Evolutionary conservation across 2,113 vertebrate species (phyloP).

Genomic region (Vulpes ferrilata): DNA sequence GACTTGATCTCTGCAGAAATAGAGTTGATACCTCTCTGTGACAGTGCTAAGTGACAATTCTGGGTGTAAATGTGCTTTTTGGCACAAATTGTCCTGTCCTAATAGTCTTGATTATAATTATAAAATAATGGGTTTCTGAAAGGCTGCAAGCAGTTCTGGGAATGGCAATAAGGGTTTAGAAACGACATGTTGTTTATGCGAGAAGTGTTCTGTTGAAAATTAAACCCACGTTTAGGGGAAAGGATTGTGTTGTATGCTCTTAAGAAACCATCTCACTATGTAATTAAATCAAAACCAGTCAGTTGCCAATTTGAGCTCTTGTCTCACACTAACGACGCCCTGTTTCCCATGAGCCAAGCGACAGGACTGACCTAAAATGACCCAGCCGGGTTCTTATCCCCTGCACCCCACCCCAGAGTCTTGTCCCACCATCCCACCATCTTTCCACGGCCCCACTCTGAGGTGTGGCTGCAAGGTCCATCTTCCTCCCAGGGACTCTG

Average conservation of each 20-base stretch:
- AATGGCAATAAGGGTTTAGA: constrained; percentile 82
- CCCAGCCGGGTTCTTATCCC: neutral
- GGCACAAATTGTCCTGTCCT: constrained; percentile 82
- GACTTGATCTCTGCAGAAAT: constrained; percentile 66
- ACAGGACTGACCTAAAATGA: neutral
- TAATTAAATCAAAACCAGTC: constrained; percentile 74
- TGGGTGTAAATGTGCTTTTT: constrained; percentile 79
- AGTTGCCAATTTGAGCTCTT: constrained; percentile 56
- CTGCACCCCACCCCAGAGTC: neutral
- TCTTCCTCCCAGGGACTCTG: neutral
- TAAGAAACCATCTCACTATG: constrained; percentile 55
- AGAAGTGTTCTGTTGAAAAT: constrained; percentile 74
- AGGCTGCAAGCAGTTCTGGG: constrained; percentile 79
- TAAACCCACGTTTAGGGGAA: constrained; percentile 76
- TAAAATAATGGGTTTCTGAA: constrained; percentile 86
- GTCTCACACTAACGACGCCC: constrained; percentile 16
- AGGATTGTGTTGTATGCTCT: constrained; percentile 54
- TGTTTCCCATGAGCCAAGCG: neutral
- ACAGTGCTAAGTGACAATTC: constrained; percentile 78
- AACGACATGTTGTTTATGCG: constrained; percentile 72
- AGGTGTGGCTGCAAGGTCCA: accelerated
- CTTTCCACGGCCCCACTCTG: neutral
- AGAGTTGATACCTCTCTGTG: constrained; percentile 61
- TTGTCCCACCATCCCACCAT: neutral
- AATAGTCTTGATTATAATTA: constrained; percentile 84